Evolutionary conservation across 2,113 vertebrate species (phyloP).

Genomic region (Eublepharis macularius): DNA sequence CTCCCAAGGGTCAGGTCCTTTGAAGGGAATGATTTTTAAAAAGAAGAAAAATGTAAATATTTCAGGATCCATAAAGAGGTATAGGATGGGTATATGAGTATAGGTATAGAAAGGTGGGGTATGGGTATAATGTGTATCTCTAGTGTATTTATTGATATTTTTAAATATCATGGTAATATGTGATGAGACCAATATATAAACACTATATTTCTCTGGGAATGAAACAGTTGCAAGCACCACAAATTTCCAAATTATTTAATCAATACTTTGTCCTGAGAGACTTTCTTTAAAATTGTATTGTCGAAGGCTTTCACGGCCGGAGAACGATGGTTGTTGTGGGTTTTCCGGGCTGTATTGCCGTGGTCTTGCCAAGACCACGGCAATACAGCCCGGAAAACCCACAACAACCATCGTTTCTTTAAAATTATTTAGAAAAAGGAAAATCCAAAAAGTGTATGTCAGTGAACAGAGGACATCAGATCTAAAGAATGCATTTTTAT

Average conservation of each 20-base stretch:
- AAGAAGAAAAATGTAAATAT: no score
- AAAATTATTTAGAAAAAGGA: slow-evolving; percentile 1
- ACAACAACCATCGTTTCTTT: no score
- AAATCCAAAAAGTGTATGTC: neutral
- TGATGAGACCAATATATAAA: neutral
- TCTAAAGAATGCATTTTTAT: slow-evolving; percentile 9
- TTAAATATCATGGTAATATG: neutral
- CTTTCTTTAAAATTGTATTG: neutral
- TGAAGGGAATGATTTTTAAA: no score
- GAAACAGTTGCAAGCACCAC: neutral
- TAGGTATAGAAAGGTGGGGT: neutral
- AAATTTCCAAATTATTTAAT: neutral
- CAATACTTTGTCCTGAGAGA: neutral
- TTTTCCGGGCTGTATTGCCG: no score
- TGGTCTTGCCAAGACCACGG: no score
- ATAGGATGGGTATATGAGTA: no score
- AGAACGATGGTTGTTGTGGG: no score
- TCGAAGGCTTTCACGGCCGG: no score
- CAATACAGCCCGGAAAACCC: no score
- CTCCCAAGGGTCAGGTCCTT: no score
- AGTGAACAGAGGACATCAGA: neutral
- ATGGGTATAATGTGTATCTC: neutral
- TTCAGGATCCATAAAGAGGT: neutral
- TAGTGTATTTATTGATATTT: neutral
- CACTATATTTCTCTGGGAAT: neutral